Evolutionary conservation across 2,888 invertebrate genomes (phyloP).

Genomic region (Phymatocera aterrima): DNA sequence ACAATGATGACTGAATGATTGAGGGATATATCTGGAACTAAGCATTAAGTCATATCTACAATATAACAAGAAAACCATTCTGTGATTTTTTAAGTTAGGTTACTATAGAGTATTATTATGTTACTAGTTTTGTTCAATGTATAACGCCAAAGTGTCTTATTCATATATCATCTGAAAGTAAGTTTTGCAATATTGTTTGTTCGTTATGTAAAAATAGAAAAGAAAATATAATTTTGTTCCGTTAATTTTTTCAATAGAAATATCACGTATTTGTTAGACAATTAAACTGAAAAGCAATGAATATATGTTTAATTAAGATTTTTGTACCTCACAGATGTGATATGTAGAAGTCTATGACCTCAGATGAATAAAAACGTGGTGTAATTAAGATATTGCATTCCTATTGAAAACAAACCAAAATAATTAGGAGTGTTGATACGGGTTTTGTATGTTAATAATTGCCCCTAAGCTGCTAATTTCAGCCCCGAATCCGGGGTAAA

Average conservation of each 20-base stretch:
- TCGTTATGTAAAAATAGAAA: not conserved
- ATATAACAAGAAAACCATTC: not conserved
- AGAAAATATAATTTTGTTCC: not conserved
- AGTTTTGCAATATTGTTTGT: not conserved
- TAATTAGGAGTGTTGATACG: not conserved
- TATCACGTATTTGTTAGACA: not conserved
- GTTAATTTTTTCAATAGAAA: not conserved
- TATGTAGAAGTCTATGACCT: not conserved
- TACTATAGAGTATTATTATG: conserved; percentile 6
- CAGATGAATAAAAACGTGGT: conserved; percentile 1
- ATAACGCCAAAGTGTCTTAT: not conserved
- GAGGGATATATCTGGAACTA: not conserved
- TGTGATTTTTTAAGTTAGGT: not conserved
- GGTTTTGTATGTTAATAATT: not conserved
- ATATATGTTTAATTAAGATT: not conserved
- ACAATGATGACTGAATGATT: not conserved
- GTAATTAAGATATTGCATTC: not conserved
- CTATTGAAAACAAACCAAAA: not conserved
- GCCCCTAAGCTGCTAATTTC: not conserved
- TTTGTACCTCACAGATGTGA: not conserved
- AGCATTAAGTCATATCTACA: not conserved
- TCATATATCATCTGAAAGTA: not conserved
- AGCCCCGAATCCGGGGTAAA: not conserved
- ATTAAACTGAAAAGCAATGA: not conserved
- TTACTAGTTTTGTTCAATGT: conserved; percentile 1